Percentiles rank a stretch among this genome's conserved stretches.
These are phyloP conservation scores for Leptura quadrifasciata DNA, from an alignment of 2,888 invertebrate genomes.

Conservation along the genomic window DNA sequence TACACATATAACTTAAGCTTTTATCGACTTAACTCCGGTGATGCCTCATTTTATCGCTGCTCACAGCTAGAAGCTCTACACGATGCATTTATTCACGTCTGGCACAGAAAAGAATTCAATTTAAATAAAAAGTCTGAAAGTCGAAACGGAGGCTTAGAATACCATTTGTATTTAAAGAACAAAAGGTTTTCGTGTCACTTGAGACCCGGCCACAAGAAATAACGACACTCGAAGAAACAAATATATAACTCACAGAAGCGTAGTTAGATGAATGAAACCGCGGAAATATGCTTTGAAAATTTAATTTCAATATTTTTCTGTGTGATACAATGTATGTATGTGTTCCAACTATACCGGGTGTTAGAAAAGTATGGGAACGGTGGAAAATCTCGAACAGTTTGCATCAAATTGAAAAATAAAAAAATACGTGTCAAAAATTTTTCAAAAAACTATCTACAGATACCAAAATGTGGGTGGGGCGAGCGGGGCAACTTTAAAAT, in stretches of 20 bases:
- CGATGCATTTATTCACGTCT: slow-evolving; percentile 3
- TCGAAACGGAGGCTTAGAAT: background rate
- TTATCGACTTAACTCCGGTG: background rate
- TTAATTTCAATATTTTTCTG: too few relatives aligned
- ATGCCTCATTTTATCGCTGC: background rate
- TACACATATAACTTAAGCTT: background rate
- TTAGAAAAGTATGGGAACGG: too few relatives aligned
- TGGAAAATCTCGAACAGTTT: too few relatives aligned
- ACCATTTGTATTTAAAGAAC: slow-evolving; percentile 7
- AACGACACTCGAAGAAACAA: background rate
- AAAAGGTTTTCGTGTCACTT: background rate
- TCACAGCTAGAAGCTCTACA: background rate
- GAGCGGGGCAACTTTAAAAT: too few relatives aligned
- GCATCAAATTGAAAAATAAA: too few relatives aligned
- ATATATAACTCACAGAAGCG: background rate
- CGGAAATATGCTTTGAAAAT: too few relatives aligned
- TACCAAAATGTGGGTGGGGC: too few relatives aligned
- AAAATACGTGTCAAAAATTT: too few relatives aligned
- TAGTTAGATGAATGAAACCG: background rate
- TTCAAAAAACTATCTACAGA: too few relatives aligned
- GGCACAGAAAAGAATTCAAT: background rate
- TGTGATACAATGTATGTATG: too few relatives aligned
- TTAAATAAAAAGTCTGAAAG: background rate
- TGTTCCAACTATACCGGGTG: too few relatives aligned
- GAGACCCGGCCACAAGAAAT: background rate